Evolutionary conservation across 2,797 vertebrate genomes (phyloP).

Genomic region (Anguilla megastoma): DNA sequence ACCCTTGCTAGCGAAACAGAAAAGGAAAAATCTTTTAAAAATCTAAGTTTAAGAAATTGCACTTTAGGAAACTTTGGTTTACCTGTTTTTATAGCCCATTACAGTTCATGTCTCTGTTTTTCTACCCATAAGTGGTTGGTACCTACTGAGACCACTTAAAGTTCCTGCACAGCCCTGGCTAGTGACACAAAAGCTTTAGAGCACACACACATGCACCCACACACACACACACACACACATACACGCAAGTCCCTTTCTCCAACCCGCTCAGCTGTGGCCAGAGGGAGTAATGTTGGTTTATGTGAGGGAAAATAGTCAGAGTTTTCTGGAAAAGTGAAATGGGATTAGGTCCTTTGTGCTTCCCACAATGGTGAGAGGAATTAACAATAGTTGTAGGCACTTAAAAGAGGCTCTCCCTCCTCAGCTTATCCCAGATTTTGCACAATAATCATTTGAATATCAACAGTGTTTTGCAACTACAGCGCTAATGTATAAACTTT

Average conservation of each 20-base stretch:
- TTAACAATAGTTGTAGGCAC: slow-evolving; percentile 99
- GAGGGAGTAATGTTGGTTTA: slow-evolving; percentile 99
- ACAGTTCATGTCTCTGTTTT: slow-evolving; percentile 75
- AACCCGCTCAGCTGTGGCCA: slow-evolving; percentile 91
- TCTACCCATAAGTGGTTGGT: slow-evolving; percentile 80
- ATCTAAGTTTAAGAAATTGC: background rate
- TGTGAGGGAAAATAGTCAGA: slow-evolving; percentile 97
- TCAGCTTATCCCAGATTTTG: slow-evolving; percentile 99
- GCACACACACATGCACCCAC: slow-evolving; percentile 94
- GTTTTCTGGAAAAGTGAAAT: slow-evolving; percentile 96
- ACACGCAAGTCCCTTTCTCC: slow-evolving; percentile 94
- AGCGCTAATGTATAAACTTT: slow-evolving; percentile 99
- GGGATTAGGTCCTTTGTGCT: slow-evolving; percentile 99
- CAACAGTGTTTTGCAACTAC: slow-evolving; percentile 99
- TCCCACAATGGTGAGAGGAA: slow-evolving; percentile 97
- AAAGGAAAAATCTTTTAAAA: no score
- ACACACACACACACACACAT: slow-evolving; percentile 98
- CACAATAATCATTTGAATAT: slow-evolving; percentile 99
- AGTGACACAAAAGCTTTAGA: slow-evolving; percentile 95
- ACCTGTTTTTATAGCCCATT: slow-evolving; percentile 74
- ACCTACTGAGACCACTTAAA: slow-evolving; percentile 91
- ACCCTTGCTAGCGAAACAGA: no score
- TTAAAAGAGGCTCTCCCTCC: slow-evolving; percentile 99
- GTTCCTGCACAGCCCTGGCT: slow-evolving; percentile 88
- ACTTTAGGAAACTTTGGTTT: slow-evolving; percentile 68